Conservation (phyloP, 2,113 vertebrate genomes). For the Brevimyrus niger region DNA sequence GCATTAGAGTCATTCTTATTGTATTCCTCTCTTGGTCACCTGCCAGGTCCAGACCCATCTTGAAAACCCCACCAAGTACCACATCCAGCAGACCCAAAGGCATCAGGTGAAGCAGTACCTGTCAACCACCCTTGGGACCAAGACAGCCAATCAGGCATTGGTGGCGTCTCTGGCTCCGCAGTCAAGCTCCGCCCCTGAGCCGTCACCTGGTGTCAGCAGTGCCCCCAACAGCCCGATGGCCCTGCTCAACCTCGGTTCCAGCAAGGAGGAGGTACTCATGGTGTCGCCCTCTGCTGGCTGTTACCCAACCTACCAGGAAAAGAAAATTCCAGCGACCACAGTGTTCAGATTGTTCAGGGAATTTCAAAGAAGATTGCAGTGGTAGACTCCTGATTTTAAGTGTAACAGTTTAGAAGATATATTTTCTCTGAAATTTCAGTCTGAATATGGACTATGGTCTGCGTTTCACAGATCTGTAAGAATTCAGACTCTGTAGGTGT, state of each 20-base stretch:
- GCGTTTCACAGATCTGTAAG: background rate
- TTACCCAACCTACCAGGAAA: background rate
- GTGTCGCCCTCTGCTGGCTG: background rate
- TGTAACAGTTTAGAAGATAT: background rate
- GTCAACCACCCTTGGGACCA: conserved; percentile 73
- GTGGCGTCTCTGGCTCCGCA: conserved; percentile 50
- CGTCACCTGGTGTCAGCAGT: conserved; percentile 55
- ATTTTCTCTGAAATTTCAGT: background rate
- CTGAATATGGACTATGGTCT: background rate
- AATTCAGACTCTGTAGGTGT: background rate
- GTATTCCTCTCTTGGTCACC: background rate
- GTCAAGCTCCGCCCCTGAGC: conserved; percentile 61
- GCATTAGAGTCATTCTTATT: background rate
- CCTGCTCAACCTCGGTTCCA: conserved; percentile 74
- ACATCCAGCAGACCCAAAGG: conserved; percentile 75
- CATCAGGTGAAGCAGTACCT: conserved; percentile 83
- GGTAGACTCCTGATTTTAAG: background rate
- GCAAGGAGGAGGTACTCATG: conserved; percentile 71
- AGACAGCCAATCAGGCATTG: conserved; percentile 61
- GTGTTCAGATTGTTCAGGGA: background rate
- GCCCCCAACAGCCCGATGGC: conserved; percentile 81
- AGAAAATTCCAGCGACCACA: background rate
- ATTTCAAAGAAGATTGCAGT: background rate
- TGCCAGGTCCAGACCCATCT: conserved; percentile 75
- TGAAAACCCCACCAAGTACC: conserved; percentile 79